A percentile compares a stretch with the other conserved stretches of the same genome.
Evolutionary conservation across 2,113 vertebrate species (phyloP).

Genomic region (Eonycteris spelaea): DNA sequence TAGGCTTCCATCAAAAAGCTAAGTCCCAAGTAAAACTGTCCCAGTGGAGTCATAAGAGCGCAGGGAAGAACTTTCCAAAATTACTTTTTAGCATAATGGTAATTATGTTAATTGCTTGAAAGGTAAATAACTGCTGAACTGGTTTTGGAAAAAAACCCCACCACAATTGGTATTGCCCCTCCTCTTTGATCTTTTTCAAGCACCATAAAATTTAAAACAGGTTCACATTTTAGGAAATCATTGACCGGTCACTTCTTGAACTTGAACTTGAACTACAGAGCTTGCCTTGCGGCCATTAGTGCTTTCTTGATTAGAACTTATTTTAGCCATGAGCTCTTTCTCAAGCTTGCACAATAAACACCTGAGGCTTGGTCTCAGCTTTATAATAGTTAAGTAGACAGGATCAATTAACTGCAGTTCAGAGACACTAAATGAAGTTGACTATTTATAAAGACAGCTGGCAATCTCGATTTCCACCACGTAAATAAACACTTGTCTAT

Average conservation of each 20-base stretch:
- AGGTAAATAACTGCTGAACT: slow-evolving; percentile 88
- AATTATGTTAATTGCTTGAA: slow-evolving; percentile 87
- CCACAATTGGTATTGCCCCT: slow-evolving; percentile 42
- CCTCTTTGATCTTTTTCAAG: slow-evolving; percentile 35
- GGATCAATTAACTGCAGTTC: slow-evolving; percentile 36
- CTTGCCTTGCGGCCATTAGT: background rate
- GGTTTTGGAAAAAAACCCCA: slow-evolving; percentile 67
- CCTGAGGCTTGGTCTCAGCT: slow-evolving; percentile 15
- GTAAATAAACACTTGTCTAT: background rate
- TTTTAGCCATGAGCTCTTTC: background rate
- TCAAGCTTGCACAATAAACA: background rate
- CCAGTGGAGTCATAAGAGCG: slow-evolving; percentile 82
- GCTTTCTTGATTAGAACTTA: background rate
- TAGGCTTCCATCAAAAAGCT: slow-evolving; percentile 88
- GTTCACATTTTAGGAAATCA: slow-evolving; percentile 59
- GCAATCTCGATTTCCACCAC: background rate
- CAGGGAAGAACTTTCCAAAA: slow-evolving; percentile 85
- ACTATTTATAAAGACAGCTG: slow-evolving; percentile 44
- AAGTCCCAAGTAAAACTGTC: slow-evolving; percentile 86
- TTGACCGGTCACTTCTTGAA: background rate
- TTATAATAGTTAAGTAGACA: background rate
- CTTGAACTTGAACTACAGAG: background rate
- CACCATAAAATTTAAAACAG: slow-evolving; percentile 33
- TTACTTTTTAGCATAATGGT: slow-evolving; percentile 87
- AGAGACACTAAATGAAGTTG: background rate